Evolutionary conservation across 2,797 vertebrate genomes (phyloP).

Genomic region (Falco concolor): DNA sequence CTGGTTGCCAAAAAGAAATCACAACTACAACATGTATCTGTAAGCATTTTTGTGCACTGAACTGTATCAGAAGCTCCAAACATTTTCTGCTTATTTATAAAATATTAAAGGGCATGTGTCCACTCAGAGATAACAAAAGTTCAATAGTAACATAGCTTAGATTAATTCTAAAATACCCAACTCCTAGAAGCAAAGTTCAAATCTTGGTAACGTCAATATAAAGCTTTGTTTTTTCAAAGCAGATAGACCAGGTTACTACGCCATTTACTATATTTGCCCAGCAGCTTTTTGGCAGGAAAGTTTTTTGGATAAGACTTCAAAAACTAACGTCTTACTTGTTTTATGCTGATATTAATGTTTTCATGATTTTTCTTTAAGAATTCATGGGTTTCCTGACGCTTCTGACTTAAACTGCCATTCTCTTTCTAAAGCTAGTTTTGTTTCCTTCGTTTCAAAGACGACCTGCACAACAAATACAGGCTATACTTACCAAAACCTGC

Average conservation of each 20-base stretch:
- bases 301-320: slow-evolving; percentile 9
- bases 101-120: not conserved
- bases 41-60: not conserved
- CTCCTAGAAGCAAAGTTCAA: slow-evolving; percentile 23
- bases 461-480: not conserved
- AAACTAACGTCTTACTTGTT: not conserved
- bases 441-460: not conserved
- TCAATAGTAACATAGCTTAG: not conserved
- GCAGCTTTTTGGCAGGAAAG: not conserved
- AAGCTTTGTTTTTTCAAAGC: slow-evolving; percentile 5
- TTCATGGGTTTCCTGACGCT: not conserved
- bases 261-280: not conserved
- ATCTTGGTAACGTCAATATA: slow-evolving; percentile 12
- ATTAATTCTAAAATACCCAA: not conserved
- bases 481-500: not conserved
- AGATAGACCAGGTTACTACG: not conserved
- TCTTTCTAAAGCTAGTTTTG: not conserved
- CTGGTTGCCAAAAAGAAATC: not conserved
- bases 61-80: not conserved
- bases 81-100: slow-evolving; percentile 3
- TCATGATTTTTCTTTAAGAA: slow-evolving; percentile 6
- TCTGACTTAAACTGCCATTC: not conserved
- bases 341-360: not conserved
- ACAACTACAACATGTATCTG: not conserved
- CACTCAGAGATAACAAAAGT: not conserved